Evolutionary conservation across 1,140 invertebrate species (phyloP).

Genomic region (Periplaneta americana): DNA sequence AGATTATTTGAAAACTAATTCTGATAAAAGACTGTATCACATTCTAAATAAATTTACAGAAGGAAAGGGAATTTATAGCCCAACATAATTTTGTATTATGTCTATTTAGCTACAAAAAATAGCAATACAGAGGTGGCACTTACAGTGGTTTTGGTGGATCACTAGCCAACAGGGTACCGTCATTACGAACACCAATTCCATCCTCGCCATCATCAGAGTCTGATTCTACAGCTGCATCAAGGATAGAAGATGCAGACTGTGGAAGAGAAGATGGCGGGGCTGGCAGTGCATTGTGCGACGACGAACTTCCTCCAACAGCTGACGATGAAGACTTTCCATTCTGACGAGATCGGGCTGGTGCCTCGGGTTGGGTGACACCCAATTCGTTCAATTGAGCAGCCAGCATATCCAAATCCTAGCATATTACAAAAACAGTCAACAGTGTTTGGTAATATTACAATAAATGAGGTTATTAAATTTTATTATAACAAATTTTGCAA

Average conservation of each 20-base stretch:
- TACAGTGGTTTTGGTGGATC: slow-evolving; percentile 95
- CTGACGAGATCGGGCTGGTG: slow-evolving; percentile 14
- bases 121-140: too few species aligned
- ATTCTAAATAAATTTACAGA: too few species aligned
- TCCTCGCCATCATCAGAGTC: slow-evolving; percentile 41
- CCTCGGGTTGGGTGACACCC: slow-evolving; percentile 50
- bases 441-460: too few species aligned
- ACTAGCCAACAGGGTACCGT: slow-evolving; percentile 90
- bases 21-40: too few species aligned
- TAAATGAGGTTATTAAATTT: too few species aligned
- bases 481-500: too few species aligned
- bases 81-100: too few species aligned
- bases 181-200: slow-evolving; percentile 60
- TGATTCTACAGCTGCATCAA: slow-evolving; percentile 27
- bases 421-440: not conserved
- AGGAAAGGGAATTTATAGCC: too few species aligned
- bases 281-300: slow-evolving; percentile 21
- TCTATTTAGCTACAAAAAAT: not conserved
- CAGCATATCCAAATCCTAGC: slow-evolving; percentile 84
- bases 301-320: slow-evolving; percentile 20
- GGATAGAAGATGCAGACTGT: slow-evolving; percentile 7
- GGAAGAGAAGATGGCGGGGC: slow-evolving; percentile 5
- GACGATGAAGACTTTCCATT: slow-evolving; percentile 22
- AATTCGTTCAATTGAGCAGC: slow-evolving; percentile 91
- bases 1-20: too few species aligned